Percentiles rank a stretch among this genome's conserved stretches.
Conservation (phyloP, 1,140 invertebrate species). For the Dendroctonus valens region DNA sequence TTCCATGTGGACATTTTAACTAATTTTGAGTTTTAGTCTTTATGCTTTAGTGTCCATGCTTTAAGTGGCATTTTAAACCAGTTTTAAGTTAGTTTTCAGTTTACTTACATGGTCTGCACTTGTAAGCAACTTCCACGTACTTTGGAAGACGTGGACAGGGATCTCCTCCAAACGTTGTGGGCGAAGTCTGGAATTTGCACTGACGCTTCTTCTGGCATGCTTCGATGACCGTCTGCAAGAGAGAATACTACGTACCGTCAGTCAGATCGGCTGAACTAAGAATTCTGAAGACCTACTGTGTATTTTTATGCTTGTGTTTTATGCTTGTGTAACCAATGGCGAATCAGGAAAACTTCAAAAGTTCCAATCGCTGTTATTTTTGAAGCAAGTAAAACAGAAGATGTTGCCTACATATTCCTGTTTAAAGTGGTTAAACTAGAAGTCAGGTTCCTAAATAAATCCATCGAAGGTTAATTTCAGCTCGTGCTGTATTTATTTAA, state of each 20-base stretch:
- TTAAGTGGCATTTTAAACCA: background rate
- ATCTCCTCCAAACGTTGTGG: slow-evolving; percentile 77
- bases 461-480: too few species aligned
- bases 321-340: too few species aligned
- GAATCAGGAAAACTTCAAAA: too few species aligned
- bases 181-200: slow-evolving; percentile 82
- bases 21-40: background rate
- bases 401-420: too few species aligned
- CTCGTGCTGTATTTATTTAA: too few species aligned
- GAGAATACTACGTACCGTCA: slow-evolving; percentile 72
- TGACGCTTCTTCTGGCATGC: slow-evolving; percentile 86
- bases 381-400: too few species aligned
- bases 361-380: too few species aligned
- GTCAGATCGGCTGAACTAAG: slow-evolving; percentile 49
- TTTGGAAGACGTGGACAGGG: slow-evolving; percentile 83
- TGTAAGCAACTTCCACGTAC: slow-evolving; percentile 90
- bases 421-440: too few species aligned
- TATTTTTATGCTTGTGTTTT: slow-evolving; percentile 7
- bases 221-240: slow-evolving; percentile 89
- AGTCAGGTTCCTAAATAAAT: too few species aligned
- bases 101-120: slow-evolving; percentile 92
- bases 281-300: slow-evolving; percentile 5
- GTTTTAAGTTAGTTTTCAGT: background rate
- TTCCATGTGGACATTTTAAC: background rate
- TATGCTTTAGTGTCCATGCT: background rate